Evolutionary conservation across 2,113 vertebrate genomes (phyloP).

Genomic region (Vulpes ferrilata): DNA sequence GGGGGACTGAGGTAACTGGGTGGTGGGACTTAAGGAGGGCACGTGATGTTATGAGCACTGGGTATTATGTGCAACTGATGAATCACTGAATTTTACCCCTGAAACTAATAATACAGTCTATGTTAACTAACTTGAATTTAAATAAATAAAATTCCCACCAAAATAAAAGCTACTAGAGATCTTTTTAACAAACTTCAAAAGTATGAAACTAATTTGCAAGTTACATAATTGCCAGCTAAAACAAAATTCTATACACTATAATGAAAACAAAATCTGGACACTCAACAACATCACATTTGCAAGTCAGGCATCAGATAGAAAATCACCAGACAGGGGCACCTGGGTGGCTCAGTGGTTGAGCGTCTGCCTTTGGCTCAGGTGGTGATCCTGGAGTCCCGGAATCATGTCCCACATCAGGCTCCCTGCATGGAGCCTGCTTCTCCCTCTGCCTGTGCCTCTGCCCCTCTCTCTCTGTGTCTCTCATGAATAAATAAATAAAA

Average conservation of each 20-base stretch:
- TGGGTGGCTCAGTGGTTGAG: too few species aligned
- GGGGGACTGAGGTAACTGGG: background rate
- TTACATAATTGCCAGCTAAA: background rate
- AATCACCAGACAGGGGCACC: background rate
- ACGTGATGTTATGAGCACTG: background rate
- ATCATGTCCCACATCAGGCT: too few species aligned
- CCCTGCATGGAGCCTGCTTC: too few species aligned
- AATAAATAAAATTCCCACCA: background rate
- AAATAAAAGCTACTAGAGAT: background rate
- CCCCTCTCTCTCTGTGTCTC: too few species aligned
- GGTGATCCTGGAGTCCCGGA: too few species aligned
- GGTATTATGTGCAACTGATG: background rate
- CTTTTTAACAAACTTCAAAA: slow-evolving; percentile 10
- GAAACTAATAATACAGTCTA: background rate
- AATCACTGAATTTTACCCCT: background rate
- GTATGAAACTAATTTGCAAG: slow-evolving; percentile 16
- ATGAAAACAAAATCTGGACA: slow-evolving; percentile 11
- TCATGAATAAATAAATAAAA: too few species aligned
- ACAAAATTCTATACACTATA: background rate
- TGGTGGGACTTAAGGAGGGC: background rate
- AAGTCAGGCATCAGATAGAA: background rate
- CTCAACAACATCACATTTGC: background rate
- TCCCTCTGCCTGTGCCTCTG: too few species aligned
- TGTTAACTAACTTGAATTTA: background rate
- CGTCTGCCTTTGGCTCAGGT: too few species aligned